Conservation (phyloP, 35 echinoderm and acorn worm species). For the Ptychodera flava region DNA sequence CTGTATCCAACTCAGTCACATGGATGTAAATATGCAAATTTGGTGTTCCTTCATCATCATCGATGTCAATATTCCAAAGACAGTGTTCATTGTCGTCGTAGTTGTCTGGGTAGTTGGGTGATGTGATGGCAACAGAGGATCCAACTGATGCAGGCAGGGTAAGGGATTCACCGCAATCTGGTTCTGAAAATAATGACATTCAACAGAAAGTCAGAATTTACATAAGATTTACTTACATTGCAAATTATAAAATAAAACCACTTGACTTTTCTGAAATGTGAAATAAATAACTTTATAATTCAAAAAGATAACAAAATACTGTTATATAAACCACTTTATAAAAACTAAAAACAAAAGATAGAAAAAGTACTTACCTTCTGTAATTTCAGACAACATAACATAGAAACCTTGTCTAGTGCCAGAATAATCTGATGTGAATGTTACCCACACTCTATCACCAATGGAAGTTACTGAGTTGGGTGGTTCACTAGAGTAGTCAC, state of each 20-base stretch:
- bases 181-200: too few species aligned
- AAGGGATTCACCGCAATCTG: not conserved
- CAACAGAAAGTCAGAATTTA: too few species aligned
- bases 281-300: too few species aligned
- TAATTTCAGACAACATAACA: not conserved
- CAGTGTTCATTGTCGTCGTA: slow-evolving; percentile 83
- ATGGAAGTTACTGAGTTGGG: not conserved
- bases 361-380: not conserved
- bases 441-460: not conserved
- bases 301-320: too few species aligned
- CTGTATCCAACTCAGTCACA: slow-evolving; percentile 57
- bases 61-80: slow-evolving; percentile 46
- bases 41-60: slow-evolving; percentile 37
- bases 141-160: not conserved
- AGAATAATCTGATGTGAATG: not conserved
- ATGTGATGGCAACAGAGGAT: slow-evolving; percentile 15
- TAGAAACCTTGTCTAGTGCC: not conserved
- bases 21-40: slow-evolving; percentile 45
- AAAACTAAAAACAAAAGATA: too few species aligned
- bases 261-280: too few species aligned
- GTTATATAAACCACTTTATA: too few species aligned
- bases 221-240: too few species aligned
- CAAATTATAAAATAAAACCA: too few species aligned
- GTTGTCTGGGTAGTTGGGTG: slow-evolving; percentile 71
- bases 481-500: not conserved